Evolutionary conservation across 1,140 invertebrate genomes (phyloP), one percentile per base, ranked within the genome.

Genomic region (Hyles vespertilio): DNA sequence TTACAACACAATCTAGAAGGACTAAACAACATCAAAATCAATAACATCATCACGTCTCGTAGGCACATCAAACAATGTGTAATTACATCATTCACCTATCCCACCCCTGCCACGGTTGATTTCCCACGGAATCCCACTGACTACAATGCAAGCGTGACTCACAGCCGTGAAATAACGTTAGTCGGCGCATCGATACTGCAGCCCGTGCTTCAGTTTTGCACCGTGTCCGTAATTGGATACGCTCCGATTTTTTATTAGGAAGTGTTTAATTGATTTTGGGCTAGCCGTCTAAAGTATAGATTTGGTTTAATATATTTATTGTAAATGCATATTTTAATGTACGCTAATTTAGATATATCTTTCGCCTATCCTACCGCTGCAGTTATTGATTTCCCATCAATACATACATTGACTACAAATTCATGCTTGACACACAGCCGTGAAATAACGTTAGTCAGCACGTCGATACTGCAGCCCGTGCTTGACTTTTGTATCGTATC

Each of bases 121-220:
- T 85, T 85, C 82, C 82, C 82, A 83, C 74, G 74, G 64, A 62
- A 63, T 73, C 66, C 64, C 69, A 67, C 65, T 72, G 70, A 12
- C 75, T 80, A 81, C 79, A 78, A 83, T 81, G 81, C 77, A 85
- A 68, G 79, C 74, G 76, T 84, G 74, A 81, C 76, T 74, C 77
- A 77, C 69, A 72, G 63, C 67, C 80, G 74, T 83, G 75, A 81
- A 86, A 85, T 79, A 75, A 69, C 74, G 77, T 83, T 77, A 81
- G 76, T 47, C 52, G 22, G 22, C 63, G 69, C 62, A 63, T 55
- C 61, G 66, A 56, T 58, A 66, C 74, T 47, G 54, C 45, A 56
- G 32, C 45, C 44, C 44, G 46, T n/a, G n/a, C 33, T 44, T 44
- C 22, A 11, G 44, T 22, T 56, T 48, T 32, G 40, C 6, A 32